These are phyloP conservation scores for Drosophila murphyi DNA, from an alignment of 1,140 invertebrate genomes.

Conservation along the genomic window DNA sequence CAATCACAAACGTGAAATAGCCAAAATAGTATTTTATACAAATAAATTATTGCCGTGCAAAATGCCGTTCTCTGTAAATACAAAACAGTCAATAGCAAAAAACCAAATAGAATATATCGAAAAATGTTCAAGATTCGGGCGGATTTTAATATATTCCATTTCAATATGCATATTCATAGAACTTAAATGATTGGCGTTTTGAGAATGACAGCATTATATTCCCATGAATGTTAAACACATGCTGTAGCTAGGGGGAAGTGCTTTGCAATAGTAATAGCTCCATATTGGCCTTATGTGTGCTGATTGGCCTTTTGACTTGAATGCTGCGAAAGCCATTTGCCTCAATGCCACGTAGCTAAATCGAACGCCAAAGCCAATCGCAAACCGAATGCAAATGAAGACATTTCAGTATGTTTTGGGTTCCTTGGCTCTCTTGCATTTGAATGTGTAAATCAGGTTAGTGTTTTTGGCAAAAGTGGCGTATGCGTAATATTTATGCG, in stretches of 20 bases:
- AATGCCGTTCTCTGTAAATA: too few species aligned
- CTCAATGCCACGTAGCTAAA: neutral
- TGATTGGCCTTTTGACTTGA: slow-evolving; percentile 6
- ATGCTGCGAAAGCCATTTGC: slow-evolving; percentile 10
- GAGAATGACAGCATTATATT: too few species aligned
- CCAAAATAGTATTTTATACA: too few species aligned
- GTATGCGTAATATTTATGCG: slow-evolving; percentile 75
- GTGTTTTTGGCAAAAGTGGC: slow-evolving; percentile 47
- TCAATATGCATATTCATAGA: too few species aligned
- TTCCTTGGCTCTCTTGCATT: slow-evolving; percentile 43
- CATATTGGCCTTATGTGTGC: slow-evolving; percentile 6
- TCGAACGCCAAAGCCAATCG: slow-evolving; percentile 1
- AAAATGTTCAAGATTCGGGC: too few species aligned
- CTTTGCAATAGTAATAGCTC: neutral
- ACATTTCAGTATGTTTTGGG: slow-evolving; percentile 23
- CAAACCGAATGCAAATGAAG: slow-evolving; percentile 30
- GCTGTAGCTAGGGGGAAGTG: neutral
- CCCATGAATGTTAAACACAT: neutral
- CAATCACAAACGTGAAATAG: too few species aligned
- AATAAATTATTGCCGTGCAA: too few species aligned
- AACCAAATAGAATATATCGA: too few species aligned
- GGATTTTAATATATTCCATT: too few species aligned
- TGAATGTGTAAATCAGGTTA: slow-evolving; percentile 70
- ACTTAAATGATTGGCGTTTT: too few species aligned
- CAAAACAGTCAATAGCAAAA: too few species aligned